phyloP scores from a whole-genome alignment of 2,113 vertebrate genomes.

The Ctenomys sociabilis region DNA sequence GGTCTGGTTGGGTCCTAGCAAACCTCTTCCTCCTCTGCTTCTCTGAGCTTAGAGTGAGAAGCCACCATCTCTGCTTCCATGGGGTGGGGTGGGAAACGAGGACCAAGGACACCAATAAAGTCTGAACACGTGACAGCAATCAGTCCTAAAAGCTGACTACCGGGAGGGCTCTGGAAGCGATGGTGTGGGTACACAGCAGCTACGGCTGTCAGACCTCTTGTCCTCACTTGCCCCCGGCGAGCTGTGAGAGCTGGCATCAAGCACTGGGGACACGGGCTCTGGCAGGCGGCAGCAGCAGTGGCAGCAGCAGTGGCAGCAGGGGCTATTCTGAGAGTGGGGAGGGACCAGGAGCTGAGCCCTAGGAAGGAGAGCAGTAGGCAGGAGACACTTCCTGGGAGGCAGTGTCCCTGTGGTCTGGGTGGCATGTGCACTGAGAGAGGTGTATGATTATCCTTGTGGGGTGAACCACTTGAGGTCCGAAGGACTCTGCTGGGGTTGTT shows the following conservation, averaged over 20 bases:
- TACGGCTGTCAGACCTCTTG: slow-evolving; percentile 51
- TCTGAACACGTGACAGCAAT: neutral
- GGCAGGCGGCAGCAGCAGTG: slow-evolving; percentile 72
- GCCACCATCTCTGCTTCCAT: neutral
- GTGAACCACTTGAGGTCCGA: neutral
- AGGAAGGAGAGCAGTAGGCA: slow-evolving; percentile 16
- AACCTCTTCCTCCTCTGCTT: neutral
- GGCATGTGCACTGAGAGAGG: neutral
- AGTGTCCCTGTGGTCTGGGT: neutral
- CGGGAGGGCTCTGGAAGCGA: slow-evolving; percentile 37
- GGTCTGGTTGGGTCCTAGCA: neutral
- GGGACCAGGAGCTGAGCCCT: slow-evolving; percentile 29
- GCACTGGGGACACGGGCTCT: slow-evolving; percentile 48
- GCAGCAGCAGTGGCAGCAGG: slow-evolving; percentile 60
- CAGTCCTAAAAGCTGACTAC: neutral
- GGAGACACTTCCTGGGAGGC: neutral
- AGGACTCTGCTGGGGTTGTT: neutral
- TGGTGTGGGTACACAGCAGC: neutral
- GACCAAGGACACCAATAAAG: neutral
- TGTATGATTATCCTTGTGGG: neutral
- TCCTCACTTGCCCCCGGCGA: slow-evolving; percentile 75
- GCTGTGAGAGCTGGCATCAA: slow-evolving; percentile 65
- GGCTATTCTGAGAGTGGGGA: slow-evolving; percentile 79
- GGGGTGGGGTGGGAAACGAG: neutral
- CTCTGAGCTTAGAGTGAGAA: neutral